Evolutionary conservation across 1,140 invertebrate genomes (phyloP).

Genomic region (Drosophila watanabei): DNA sequence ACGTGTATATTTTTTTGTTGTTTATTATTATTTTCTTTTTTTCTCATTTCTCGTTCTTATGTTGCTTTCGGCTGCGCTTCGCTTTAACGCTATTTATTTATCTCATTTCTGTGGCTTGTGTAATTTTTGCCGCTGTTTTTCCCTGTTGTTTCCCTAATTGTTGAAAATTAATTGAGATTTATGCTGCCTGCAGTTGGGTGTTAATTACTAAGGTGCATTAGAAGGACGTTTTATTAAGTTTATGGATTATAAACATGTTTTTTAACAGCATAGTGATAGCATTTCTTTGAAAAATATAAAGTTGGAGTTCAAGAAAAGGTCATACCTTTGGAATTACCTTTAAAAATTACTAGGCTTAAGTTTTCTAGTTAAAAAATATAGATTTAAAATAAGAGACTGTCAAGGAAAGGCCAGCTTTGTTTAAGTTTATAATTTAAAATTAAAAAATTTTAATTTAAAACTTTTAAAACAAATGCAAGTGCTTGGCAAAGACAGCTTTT

Average conservation of each 20-base stretch:
- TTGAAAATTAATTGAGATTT: constrained; percentile 54
- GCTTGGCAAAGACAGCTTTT: not conserved
- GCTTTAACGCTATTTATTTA: constrained; percentile 51
- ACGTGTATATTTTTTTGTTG: not conserved
- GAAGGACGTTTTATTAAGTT: constrained; percentile 32
- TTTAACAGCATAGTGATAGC: not conserved
- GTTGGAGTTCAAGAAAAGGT: not conserved
- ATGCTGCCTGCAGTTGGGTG: constrained; percentile 16
- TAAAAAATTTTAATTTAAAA: not conserved
- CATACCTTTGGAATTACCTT: not conserved
- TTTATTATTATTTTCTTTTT: constrained; percentile 31
- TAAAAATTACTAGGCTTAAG: not conserved
- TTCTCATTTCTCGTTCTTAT: constrained; percentile 53
- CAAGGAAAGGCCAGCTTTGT: not conserved
- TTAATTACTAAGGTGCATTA: constrained; percentile 34
- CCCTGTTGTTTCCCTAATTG: constrained; percentile 21
- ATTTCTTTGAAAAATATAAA: not conserved
- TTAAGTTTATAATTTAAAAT: not conserved
- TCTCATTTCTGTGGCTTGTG: constrained; percentile 39
- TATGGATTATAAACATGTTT: not conserved
- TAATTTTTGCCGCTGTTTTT: constrained; percentile 34
- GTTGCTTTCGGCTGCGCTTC: constrained; percentile 30
- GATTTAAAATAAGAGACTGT: not conserved
- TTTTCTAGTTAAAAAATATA: not conserved
- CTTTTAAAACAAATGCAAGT: not conserved